A percentile compares a stretch with the other conserved stretches of the same genome.
Conservation (phyloP, 2,113 vertebrate species). For the Terrapene triunguis region DNA sequence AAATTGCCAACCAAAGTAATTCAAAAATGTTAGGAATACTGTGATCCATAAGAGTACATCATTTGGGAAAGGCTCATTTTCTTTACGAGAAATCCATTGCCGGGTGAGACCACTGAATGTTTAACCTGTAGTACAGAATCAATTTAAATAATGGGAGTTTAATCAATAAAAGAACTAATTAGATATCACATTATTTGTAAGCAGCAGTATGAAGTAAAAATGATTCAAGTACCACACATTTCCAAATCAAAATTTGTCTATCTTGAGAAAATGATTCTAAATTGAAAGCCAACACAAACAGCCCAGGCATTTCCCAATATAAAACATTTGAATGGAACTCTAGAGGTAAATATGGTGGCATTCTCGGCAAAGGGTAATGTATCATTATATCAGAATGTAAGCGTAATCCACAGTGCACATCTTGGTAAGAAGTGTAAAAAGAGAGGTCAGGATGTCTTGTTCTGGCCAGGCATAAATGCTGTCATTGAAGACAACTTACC, state of each 20-base stretch:
- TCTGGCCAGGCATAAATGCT: background rate
- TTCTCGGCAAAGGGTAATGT: background rate
- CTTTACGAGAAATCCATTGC: background rate
- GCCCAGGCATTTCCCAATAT: background rate
- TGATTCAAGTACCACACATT: background rate
- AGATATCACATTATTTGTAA: background rate
- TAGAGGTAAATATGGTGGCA: background rate
- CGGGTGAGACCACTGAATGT: background rate
- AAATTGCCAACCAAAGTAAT: background rate
- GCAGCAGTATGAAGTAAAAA: background rate
- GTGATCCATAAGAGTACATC: background rate
- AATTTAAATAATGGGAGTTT: background rate
- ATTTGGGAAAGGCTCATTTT: background rate
- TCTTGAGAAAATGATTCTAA: background rate
- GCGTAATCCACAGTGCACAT: background rate
- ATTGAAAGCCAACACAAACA: background rate
- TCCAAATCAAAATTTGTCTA: background rate
- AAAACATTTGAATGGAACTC: background rate
- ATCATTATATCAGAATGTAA: background rate
- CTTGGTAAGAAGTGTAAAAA: background rate
- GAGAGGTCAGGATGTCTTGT: background rate
- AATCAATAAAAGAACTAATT: background rate
- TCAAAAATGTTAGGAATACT: background rate
- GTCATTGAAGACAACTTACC: background rate
- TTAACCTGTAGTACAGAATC: background rate